A percentile compares a stretch with the other conserved stretches of the same genome.
Evolutionary conservation across 2,113 vertebrate genomes (phyloP).

Genomic region (Hypocryptadius cinnamomeus): DNA sequence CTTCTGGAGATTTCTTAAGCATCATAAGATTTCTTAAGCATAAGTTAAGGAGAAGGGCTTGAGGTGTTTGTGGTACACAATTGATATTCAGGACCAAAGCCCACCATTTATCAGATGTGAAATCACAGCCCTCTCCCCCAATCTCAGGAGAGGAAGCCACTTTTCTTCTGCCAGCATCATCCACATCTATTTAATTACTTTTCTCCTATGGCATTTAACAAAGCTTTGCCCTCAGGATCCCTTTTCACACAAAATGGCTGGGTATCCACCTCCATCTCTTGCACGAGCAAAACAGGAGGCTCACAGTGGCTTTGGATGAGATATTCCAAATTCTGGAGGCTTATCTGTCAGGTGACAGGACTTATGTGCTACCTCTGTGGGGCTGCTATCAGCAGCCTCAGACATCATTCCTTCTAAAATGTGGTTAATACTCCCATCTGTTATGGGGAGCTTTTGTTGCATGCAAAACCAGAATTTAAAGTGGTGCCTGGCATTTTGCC

Average conservation of each 20-base stretch:
- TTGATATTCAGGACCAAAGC: neutral
- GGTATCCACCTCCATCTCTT: neutral
- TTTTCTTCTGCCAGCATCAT: neutral
- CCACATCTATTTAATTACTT: neutral
- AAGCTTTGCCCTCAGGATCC: neutral
- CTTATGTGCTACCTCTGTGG: neutral
- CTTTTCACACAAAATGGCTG: neutral
- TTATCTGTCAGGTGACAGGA: neutral
- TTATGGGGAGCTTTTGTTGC: neutral
- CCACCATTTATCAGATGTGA: neutral
- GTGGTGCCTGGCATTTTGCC: neutral
- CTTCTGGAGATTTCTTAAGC: neutral
- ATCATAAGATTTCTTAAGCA: too few relatives aligned
- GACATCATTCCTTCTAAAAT: neutral
- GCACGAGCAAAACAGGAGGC: neutral
- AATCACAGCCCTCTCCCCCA: neutral
- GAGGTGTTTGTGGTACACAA: neutral
- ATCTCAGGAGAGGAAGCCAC: neutral
- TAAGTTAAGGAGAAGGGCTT: neutral
- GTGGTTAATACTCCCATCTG: neutral
- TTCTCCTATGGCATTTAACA: neutral
- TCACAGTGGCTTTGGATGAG: neutral
- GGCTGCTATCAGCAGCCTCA: neutral
- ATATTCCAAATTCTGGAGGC: neutral
- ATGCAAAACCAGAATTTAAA: neutral